A percentile compares a stretch with the other conserved stretches of the same genome.
Evolutionary conservation across 2,888 invertebrate species (phyloP).

Genomic region (Mythimna vitellina): DNA sequence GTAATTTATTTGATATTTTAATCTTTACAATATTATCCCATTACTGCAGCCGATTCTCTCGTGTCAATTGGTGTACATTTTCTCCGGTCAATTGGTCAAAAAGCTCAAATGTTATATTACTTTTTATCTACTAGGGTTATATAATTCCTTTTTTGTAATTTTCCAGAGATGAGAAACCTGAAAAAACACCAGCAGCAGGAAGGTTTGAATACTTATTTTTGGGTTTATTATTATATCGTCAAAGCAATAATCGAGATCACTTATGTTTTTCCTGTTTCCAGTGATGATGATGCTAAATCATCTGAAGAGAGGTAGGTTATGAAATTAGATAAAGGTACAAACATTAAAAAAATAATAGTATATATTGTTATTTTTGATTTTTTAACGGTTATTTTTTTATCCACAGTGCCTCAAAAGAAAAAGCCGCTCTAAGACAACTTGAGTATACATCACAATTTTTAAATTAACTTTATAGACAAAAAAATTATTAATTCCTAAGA

Average conservation of each 20-base stretch:
- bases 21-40: neutral
- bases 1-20: neutral
- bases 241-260: neutral
- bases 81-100: neutral
- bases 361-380: neutral
- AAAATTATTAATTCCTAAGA: neutral
- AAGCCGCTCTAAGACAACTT: conserved; percentile 55
- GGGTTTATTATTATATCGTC: neutral
- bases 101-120: neutral
- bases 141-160: neutral
- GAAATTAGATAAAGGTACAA: neutral
- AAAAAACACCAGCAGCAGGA: neutral
- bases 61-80: no score
- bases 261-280: conserved; percentile 26
- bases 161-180: conserved; percentile 37
- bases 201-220: conserved; percentile 23
- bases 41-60: neutral
- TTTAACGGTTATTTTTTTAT: neutral
- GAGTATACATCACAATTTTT: conserved; percentile 52
- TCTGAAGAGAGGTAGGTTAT: conserved; percentile 50
- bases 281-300: conserved; percentile 30
- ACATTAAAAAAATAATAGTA: neutral
- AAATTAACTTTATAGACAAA: neutral
- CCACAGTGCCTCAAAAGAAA: conserved; percentile 63
- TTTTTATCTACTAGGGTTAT: neutral